A percentile compares a stretch with the other conserved stretches of the same genome.
phyloP scores from a whole-genome alignment of 2,888 invertebrate genomes.

The Synanthedon andrenaeformis region DNA sequence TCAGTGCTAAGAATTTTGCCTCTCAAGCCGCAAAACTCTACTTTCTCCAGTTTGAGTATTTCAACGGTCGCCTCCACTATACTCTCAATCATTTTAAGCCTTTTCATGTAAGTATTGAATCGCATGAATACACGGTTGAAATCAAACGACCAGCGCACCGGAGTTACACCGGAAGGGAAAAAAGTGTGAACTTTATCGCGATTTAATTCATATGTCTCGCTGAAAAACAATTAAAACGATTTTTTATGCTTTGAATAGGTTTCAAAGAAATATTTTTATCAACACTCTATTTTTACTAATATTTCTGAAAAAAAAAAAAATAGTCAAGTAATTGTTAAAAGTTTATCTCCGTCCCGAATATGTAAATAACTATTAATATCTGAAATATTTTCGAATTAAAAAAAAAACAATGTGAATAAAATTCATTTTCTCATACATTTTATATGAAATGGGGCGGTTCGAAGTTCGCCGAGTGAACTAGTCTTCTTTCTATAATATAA shows the following conservation, averaged over 20 bases:
- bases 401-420: too few relatives aligned
- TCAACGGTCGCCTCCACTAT: constrained; percentile 84
- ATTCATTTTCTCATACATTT: too few relatives aligned
- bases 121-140: constrained; percentile 78
- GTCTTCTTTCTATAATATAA: too few relatives aligned
- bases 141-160: constrained; percentile 82
- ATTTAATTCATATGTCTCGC: constrained; percentile 65
- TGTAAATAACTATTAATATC: too few relatives aligned
- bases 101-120: constrained; percentile 72
- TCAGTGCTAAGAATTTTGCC: constrained; percentile 72
- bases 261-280: not conserved
- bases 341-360: too few relatives aligned
- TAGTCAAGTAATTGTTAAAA: too few relatives aligned
- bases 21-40: constrained; percentile 79
- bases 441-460: too few relatives aligned
- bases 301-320: too few relatives aligned
- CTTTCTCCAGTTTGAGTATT: constrained; percentile 87
- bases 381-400: too few relatives aligned
- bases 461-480: too few relatives aligned
- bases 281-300: not conserved
- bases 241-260: not conserved
- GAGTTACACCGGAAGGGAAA: constrained; percentile 66
- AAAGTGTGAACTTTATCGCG: constrained; percentile 65
- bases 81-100: constrained; percentile 74
- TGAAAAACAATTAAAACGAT: constrained; percentile 14